phyloP scores from a whole-genome alignment of 1,140 invertebrate species.

The Ceratosolen solmsi region DNA sequence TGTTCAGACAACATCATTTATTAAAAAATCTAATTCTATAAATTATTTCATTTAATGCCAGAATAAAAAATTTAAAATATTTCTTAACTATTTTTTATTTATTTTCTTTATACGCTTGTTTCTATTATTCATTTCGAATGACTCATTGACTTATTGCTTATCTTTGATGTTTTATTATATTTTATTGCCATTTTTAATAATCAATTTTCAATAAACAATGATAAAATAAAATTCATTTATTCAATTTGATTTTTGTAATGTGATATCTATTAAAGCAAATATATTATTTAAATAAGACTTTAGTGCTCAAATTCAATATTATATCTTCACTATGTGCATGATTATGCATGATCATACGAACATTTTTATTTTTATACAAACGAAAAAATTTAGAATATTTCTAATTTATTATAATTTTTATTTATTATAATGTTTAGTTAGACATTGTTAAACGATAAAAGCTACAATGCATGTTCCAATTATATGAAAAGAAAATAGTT shows the following conservation, averaged over 20 bases:
- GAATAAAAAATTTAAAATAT: not conserved
- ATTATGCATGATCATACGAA: not conserved
- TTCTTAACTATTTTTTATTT: not conserved
- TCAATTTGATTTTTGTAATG: too few species aligned
- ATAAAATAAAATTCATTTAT: not conserved
- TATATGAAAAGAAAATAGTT: not conserved
- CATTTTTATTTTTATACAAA: too few species aligned
- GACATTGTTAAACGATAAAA: not conserved
- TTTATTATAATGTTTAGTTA: not conserved
- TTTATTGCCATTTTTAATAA: not conserved
- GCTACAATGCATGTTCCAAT: not conserved
- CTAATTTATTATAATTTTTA: not conserved
- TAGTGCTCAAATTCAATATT: not conserved
- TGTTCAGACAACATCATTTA: too few species aligned
- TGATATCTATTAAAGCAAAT: too few species aligned
- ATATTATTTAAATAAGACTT: not conserved
- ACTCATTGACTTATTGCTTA: not conserved
- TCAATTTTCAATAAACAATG: not conserved
- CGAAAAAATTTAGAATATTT: not conserved
- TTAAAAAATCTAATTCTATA: too few species aligned
- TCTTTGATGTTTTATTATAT: not conserved
- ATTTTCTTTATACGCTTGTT: not conserved
- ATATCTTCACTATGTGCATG: conserved; percentile 38
- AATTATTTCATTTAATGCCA: not conserved
- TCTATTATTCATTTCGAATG: not conserved